Evolutionary conservation across 2,888 invertebrate genomes (phyloP).

Genomic region (Sphaerophoria rueppellii): DNA sequence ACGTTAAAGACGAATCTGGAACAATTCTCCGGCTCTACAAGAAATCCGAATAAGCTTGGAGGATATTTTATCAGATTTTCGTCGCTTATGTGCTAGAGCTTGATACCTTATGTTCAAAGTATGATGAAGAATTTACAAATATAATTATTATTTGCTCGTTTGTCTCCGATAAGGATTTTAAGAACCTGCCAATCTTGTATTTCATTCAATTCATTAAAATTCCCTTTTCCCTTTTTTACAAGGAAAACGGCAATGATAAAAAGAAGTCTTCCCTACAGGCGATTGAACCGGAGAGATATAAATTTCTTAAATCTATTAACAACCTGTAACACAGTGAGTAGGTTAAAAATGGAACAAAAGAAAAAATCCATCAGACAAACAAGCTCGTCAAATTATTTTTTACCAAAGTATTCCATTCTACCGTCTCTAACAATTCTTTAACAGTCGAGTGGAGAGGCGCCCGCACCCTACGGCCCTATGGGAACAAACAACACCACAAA

Average conservation of each 20-base stretch:
- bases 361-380: no score
- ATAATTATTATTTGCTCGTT: slow-evolving; percentile 11
- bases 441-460: no score
- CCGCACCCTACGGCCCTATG: no score
- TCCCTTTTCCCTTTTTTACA: slow-evolving; percentile 8
- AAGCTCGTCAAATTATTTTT: no score
- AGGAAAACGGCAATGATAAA: neutral
- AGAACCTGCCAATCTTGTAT: neutral
- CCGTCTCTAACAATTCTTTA: no score
- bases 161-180: neutral
- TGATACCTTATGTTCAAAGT: no score
- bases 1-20: no score
- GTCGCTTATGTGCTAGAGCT: no score
- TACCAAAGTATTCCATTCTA: no score
- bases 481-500: neutral
- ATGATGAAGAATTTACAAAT: neutral
- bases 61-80: no score
- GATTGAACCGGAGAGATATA: slow-evolving; percentile 4
- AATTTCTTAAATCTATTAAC: neutral
- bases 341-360: neutral
- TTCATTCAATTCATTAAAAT: slow-evolving; percentile 25
- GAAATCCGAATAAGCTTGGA: no score
- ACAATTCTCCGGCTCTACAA: no score
- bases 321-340: neutral
- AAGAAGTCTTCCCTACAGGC: neutral